Evolutionary conservation across 2,113 vertebrate species (phyloP).

Genomic region (Phylloscopus trochiloides): DNA sequence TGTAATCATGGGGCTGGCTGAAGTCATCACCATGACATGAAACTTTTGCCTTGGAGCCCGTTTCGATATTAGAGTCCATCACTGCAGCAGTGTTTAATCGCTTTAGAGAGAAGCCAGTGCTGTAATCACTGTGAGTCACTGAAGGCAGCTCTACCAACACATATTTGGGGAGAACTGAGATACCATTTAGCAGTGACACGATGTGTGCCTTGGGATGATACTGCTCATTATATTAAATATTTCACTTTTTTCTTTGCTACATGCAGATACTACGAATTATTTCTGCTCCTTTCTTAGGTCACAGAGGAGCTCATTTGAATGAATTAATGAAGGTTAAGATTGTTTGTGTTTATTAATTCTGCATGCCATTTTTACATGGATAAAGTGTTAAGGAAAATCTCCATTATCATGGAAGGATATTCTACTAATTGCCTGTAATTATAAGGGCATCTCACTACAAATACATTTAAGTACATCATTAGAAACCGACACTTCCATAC

Average conservation of each 20-base stretch:
- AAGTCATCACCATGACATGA: neutral
- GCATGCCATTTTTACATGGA: neutral
- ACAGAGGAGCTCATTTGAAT: neutral
- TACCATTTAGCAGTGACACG: neutral
- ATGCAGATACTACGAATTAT: neutral
- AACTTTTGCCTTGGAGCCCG: neutral
- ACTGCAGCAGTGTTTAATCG: accelerated
- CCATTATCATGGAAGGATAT: neutral
- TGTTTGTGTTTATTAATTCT: neutral
- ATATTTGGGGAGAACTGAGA: neutral
- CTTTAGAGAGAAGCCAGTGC: neutral
- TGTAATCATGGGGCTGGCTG: neutral
- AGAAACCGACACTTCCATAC: neutral
- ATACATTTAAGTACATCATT: neutral
- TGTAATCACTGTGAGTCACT: neutral
- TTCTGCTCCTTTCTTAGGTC: neutral
- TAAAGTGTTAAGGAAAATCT: neutral
- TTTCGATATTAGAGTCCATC: neutral
- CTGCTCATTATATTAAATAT: neutral
- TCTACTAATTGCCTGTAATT: neutral
- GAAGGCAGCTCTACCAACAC: neutral
- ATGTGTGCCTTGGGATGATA: neutral
- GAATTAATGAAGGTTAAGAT: neutral
- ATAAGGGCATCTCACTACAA: neutral
- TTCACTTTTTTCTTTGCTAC: neutral